Conservation (phyloP, 2,888 invertebrate genomes). For the Perizoma flavofasciatum region DNA sequence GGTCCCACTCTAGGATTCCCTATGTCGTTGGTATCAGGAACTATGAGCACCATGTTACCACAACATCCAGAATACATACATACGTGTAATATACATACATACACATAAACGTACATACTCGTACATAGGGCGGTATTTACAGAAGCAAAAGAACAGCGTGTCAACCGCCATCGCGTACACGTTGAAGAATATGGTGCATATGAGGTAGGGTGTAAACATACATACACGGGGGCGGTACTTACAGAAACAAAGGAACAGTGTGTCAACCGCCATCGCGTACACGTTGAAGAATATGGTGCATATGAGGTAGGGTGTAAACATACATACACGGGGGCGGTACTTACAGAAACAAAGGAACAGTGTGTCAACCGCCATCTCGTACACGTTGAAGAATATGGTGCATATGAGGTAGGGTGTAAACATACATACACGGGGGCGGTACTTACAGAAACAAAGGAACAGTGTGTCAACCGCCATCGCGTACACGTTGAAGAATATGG, state of each 20-base stretch:
- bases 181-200: conserved; percentile 95
- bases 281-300: conserved; percentile 96
- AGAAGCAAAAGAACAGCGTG: conserved; percentile 97
- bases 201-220: conserved; percentile 87
- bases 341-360: conserved; percentile 97
- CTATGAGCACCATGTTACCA: too few relatives aligned
- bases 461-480: too few relatives aligned
- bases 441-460: too few relatives aligned
- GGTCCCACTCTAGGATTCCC: too few relatives aligned
- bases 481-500: too few relatives aligned
- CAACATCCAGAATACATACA: too few relatives aligned
- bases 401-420: conserved; percentile 96
- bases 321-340: conserved; percentile 72
- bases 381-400: conserved; percentile 96
- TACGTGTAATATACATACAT: too few relatives aligned
- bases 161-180: conserved; percentile 99
- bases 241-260: conserved; percentile 97
- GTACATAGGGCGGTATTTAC: conserved; percentile 85
- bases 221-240: conserved; percentile 83
- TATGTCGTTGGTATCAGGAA: too few relatives aligned
- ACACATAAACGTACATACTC: too few relatives aligned
- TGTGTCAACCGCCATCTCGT: conserved; percentile 98
- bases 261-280: conserved; percentile 98
- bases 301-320: conserved; percentile 89
- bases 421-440: too few relatives aligned